These are phyloP conservation scores for Dryobotodes eremita DNA, from an alignment of 2,888 invertebrate species.

Conservation along the genomic window DNA sequence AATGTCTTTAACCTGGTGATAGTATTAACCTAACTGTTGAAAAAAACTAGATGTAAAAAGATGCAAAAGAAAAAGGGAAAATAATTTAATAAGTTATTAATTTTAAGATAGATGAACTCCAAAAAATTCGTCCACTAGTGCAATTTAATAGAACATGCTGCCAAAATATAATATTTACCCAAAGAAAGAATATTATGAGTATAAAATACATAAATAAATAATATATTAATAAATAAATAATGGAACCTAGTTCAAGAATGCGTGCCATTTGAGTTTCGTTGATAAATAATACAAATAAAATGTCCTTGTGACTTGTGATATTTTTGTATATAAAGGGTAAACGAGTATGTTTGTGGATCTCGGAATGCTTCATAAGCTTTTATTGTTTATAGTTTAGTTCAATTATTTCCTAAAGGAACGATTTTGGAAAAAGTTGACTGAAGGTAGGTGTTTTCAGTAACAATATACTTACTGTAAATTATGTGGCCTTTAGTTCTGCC, in stretches of 20 bases:
- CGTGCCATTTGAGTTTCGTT: conserved; percentile 48
- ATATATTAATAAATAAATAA: conserved; percentile 16
- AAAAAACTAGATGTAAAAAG: not conserved
- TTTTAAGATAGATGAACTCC: conserved; percentile 9
- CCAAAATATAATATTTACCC: conserved; percentile 38
- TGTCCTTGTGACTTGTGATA: conserved; percentile 66
- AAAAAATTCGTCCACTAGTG: conserved; percentile 37
- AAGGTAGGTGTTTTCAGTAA: not conserved
- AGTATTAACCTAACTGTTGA: conserved; percentile 1
- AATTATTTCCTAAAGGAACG: conserved; percentile 18
- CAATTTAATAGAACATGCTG: conserved; percentile 20
- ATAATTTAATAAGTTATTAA: not conserved
- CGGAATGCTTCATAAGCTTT: conserved; percentile 45
- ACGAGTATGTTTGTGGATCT: conserved; percentile 47
- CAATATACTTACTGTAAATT: not conserved
- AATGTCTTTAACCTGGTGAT: conserved; percentile 9
- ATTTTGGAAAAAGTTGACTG: not conserved
- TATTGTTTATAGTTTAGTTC: conserved; percentile 36
- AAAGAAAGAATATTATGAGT: conserved; percentile 29
- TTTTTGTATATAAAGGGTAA: conserved; percentile 50
- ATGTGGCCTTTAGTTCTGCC: not conserved
- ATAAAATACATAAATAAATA: conserved; percentile 9
- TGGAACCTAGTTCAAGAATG: conserved; percentile 25
- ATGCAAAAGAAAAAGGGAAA: not conserved
- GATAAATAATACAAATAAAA: conserved; percentile 25